Conservation (phyloP, 1,140 invertebrate species). For the Drosophila simulans region DNA sequence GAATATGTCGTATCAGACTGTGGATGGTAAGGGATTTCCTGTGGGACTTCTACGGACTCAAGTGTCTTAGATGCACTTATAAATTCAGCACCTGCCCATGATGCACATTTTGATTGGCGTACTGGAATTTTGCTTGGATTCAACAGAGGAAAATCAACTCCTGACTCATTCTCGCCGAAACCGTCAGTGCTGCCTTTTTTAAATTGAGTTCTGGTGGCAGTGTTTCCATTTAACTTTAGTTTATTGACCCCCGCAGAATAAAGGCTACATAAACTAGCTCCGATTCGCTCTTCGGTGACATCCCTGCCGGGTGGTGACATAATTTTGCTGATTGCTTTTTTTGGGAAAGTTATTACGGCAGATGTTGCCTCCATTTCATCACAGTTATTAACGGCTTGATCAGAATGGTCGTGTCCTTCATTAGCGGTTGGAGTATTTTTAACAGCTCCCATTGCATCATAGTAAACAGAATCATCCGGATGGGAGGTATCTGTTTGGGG, state of each 20-base stretch:
- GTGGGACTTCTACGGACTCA: constrained; percentile 1
- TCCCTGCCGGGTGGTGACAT: constrained; percentile 21
- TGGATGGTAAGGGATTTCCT: constrained; percentile 25
- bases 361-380: constrained; percentile 40
- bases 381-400: constrained; percentile 31
- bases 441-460: constrained; percentile 65
- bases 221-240: constrained; percentile 38
- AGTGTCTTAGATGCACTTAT: constrained; percentile 9
- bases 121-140: constrained; percentile 79
- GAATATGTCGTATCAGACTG: constrained; percentile 10
- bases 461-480: constrained; percentile 75
- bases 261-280: constrained; percentile 9
- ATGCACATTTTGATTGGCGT: constrained; percentile 86
- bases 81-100: constrained; percentile 85
- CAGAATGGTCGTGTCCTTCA: constrained; percentile 6
- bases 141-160: constrained; percentile 19
- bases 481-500: constrained; percentile 59
- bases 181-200: neutral
- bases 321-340: constrained; percentile 20
- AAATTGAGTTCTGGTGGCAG: constrained; percentile 7
- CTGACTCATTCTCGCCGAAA: constrained; percentile 35
- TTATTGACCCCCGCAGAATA: constrained; percentile 18
- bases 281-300: constrained; percentile 2
- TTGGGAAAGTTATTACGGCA: constrained; percentile 13
- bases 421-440: constrained; percentile 30